phyloP scores from a whole-genome alignment of 2,113 vertebrate species.

The Myrmecobius fasciatus region DNA sequence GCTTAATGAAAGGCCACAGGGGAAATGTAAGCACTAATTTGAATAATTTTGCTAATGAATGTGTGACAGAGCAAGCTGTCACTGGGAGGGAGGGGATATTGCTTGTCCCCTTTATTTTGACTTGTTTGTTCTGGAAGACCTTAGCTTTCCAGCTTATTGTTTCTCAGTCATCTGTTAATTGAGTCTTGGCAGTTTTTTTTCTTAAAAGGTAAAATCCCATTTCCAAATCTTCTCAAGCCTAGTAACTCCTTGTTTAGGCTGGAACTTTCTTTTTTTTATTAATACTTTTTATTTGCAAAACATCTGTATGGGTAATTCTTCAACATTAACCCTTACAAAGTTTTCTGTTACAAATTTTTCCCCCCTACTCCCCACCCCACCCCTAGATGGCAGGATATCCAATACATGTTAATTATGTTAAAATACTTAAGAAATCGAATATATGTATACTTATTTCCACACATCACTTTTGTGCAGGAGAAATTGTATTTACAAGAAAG shows the following conservation, averaged over 20 bases:
- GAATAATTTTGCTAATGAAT: background rate
- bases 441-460: too few species aligned
- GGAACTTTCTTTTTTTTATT: too few species aligned
- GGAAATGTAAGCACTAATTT: background rate
- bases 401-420: too few species aligned
- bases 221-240: conserved; percentile 14
- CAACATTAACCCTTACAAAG: too few species aligned
- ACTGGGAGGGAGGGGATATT: background rate
- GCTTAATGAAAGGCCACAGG: background rate
- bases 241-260: conserved; percentile 3
- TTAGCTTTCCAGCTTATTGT: background rate
- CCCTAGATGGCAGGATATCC: too few species aligned
- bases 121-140: conserved; percentile 9
- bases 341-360: too few species aligned
- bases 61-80: background rate
- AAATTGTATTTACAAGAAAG: too few species aligned
- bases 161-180: background rate
- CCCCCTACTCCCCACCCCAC: too few species aligned
- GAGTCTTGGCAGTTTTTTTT: background rate
- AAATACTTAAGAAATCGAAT: too few species aligned
- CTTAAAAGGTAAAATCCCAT: background rate
- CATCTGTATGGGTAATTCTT: too few species aligned
- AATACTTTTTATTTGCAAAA: too few species aligned
- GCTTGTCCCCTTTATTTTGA: background rate
- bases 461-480: too few species aligned